phyloP scores from a whole-genome alignment of 2,888 invertebrate species.

The Meiosimyza decipiens region DNA sequence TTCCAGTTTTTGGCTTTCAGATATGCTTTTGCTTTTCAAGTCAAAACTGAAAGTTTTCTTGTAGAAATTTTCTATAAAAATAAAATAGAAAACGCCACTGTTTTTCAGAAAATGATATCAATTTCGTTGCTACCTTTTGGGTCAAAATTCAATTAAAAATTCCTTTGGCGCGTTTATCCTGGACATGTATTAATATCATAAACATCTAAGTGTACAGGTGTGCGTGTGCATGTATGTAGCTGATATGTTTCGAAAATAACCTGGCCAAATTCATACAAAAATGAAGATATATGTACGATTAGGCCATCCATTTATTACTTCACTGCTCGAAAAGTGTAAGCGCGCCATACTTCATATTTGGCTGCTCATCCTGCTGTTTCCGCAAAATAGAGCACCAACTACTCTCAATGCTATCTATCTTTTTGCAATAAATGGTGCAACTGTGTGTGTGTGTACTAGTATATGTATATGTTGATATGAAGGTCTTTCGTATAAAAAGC shows the following conservation, averaged over 20 bases:
- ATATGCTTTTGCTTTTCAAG: too few species aligned
- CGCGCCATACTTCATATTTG: not conserved
- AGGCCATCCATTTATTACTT: conserved; percentile 28
- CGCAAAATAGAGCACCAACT: not conserved
- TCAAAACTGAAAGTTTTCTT: too few species aligned
- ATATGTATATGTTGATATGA: not conserved
- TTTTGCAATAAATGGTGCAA: too few species aligned
- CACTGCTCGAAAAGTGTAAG: not conserved
- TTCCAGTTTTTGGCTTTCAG: too few species aligned
- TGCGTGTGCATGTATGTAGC: not conserved
- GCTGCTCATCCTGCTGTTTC: not conserved
- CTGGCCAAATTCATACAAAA: conserved; percentile 6
- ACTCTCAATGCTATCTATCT: too few species aligned
- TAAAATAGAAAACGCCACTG: not conserved
- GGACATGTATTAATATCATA: conserved; percentile 28
- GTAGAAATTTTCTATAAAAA: not conserved
- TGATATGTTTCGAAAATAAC: not conserved
- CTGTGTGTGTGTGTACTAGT: not conserved
- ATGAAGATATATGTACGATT: conserved; percentile 29
- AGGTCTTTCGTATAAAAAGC: not conserved
- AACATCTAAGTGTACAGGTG: not conserved
- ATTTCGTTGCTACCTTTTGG: not conserved
- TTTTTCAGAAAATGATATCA: not conserved
- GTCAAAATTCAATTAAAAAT: conserved; percentile 33
- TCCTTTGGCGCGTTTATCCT: conserved; percentile 9